Evolutionary conservation across 2,113 vertebrate species (phyloP), one percentile per base, ranked within the genome.

Genomic region (Tichodroma muraria): DNA sequence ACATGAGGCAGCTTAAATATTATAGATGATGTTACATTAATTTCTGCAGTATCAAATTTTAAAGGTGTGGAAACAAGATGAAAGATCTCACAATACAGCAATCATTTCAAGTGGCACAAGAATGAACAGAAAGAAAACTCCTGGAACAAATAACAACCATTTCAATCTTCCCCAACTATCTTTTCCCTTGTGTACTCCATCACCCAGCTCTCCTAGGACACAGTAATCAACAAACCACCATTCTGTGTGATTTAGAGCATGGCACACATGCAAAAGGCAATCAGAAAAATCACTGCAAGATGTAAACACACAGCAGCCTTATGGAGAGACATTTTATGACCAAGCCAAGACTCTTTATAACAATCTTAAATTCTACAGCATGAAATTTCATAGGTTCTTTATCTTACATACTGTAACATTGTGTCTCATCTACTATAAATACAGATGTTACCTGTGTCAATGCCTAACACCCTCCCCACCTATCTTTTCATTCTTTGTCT

Each of bases 21-120:
- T 59, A 70, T 4, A 70, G 52, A 66, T 80, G 89, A 89, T 30
- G 38, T 70, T 71, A 90, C 52, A 88, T 89, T 90, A 90, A 94
- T 85, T 88, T 85, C 52, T 85, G 52, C 31, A 64, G 68, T 88
- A 85, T 95, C 85, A 75, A 64, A 70, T 91, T 89, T 91, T 89
- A 80, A 94, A 80, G 50, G 40, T 35, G n/a, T 91, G 37, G 50
- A 87, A 93, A 85, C 28, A 89, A 85, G 52, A 88, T 73, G 68
- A 88, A 94, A 95, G 60, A 68, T 49, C 25, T 94, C 27, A 85
- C 54, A 85, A 72, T 27, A 63, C 17, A 92, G 56, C 38, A 80
- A 52, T 80, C 30, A 80, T 70, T 94, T 94, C 75, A 93, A 28
- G 17, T 27, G 56, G 56, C 35, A 75, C 8, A 83, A n/a, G 22